Percentiles rank a stretch among this genome's conserved stretches.
phyloP scores from a whole-genome alignment of 2,113 vertebrate species.

The Elachura formosa region DNA sequence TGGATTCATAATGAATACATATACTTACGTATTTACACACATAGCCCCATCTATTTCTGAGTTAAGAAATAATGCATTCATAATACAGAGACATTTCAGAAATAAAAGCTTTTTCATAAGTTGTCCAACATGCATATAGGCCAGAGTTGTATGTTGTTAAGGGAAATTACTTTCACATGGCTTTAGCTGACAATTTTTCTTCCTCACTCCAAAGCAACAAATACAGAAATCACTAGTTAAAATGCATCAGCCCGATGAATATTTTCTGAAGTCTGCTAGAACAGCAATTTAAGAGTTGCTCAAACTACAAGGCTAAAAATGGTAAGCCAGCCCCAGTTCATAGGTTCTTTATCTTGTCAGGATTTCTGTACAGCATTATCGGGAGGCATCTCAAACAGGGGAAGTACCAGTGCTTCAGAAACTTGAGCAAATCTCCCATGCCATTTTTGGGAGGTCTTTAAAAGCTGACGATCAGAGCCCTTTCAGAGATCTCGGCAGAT shows the following conservation, averaged over 20 bases:
- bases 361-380: not conserved
- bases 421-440: not conserved
- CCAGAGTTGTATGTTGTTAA: not conserved
- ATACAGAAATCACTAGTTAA: not conserved
- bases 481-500: not conserved
- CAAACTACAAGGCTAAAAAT: not conserved
- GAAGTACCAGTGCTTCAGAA: not conserved
- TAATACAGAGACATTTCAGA: not conserved
- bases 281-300: not conserved
- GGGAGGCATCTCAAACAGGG: not conserved
- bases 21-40: not conserved
- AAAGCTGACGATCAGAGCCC: not conserved
- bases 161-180: not conserved
- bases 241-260: not conserved
- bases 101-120: not conserved
- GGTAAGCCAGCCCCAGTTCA: not conserved
- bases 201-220: not conserved
- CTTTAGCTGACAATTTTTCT: not conserved
- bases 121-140: not conserved
- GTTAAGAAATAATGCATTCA: not conserved
- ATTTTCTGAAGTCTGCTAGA: not conserved
- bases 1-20: rapidly evolving
- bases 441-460: not conserved
- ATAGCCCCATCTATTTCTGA: not conserved
- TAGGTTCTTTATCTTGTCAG: not conserved